These are phyloP conservation scores for Prionailurus viverrinus DNA, from an alignment of 2,113 vertebrate genomes.

Conservation along the genomic window DNA sequence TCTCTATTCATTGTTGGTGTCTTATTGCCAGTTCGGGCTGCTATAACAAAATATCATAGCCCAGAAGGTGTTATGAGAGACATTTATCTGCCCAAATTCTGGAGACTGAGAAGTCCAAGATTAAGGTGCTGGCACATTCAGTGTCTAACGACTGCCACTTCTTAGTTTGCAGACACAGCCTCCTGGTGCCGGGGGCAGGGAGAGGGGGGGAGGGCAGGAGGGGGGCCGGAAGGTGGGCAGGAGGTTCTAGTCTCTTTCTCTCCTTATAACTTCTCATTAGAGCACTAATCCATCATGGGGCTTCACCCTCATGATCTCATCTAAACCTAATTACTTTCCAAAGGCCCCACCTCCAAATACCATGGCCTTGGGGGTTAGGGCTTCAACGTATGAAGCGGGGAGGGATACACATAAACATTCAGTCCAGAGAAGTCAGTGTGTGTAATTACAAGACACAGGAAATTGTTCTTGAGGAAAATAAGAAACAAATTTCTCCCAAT, in stretches of 20 bases:
- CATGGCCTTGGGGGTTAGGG: neutral
- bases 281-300: neutral
- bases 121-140: neutral
- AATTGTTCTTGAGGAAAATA: neutral
- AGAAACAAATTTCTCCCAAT: neutral
- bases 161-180: neutral
- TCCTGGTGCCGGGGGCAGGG: too few species aligned
- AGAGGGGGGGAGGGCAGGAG: too few species aligned
- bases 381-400: neutral
- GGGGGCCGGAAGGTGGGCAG: rapidly evolving
- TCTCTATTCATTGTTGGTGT: neutral
- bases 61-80: neutral
- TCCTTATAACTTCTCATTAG: neutral
- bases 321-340: neutral
- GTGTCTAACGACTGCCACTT: neutral
- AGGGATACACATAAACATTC: neutral
- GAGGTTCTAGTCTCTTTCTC: neutral
- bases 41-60: neutral
- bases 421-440: neutral
- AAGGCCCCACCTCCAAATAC: neutral
- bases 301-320: neutral
- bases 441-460: neutral
- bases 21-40: neutral
- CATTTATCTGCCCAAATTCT: neutral
- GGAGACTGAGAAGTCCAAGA: neutral